Conservation (phyloP, 2,113 vertebrate species). For the Toxotes chatareus region DNA sequence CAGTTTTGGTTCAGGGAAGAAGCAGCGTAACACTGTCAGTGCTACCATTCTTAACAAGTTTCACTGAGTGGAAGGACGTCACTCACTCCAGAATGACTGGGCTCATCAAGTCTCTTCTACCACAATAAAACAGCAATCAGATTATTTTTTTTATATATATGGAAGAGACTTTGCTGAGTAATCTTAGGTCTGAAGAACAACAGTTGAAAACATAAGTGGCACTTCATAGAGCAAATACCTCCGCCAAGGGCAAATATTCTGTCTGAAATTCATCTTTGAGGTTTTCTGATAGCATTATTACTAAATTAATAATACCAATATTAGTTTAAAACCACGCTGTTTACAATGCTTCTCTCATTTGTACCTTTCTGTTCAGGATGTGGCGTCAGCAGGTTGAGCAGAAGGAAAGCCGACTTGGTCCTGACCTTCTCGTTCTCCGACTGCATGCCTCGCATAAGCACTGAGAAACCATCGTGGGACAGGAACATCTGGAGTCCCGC, state of each 20-base stretch:
- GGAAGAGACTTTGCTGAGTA: no score
- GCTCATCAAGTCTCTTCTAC: not conserved
- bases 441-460: constrained; percentile 94
- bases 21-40: not conserved
- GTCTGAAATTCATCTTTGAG: no score
- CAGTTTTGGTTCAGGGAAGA: not conserved
- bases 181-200: no score
- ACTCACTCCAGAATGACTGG: not conserved
- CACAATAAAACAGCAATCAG: not conserved
- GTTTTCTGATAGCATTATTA: no score
- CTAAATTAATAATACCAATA: no score
- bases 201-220: no score
- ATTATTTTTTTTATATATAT: not conserved
- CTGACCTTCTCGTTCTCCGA: constrained; percentile 88
- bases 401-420: constrained; percentile 91
- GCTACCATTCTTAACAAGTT: not conserved
- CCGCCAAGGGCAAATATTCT: no score
- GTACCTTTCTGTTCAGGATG: constrained; percentile 91
- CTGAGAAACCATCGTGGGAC: constrained; percentile 89
- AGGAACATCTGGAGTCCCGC: constrained; percentile 88
- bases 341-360: not conserved
- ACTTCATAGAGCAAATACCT: no score
- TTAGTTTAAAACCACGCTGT: no score
- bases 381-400: constrained; percentile 89
- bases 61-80: not conserved